Conservation (phyloP, 2,888 invertebrate genomes). For the Tetrapedia diversipes region DNA sequence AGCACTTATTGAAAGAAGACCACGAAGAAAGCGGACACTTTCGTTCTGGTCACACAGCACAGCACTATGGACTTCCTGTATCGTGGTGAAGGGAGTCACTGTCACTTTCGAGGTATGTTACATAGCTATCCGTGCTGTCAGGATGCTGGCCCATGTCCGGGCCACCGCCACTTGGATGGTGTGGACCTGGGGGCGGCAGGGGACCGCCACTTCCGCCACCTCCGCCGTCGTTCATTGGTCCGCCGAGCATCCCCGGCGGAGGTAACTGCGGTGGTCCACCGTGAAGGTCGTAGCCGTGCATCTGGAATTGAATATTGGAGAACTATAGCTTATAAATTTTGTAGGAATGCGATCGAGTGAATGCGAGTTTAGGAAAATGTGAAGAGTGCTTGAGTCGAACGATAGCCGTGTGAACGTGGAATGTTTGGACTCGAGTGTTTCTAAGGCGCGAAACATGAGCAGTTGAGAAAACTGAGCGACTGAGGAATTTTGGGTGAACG, state of each 20-base stretch:
- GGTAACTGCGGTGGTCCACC: constrained; percentile 79
- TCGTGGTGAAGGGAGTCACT: constrained; percentile 85
- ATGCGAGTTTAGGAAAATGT: too few relatives aligned
- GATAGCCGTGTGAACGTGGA: too few relatives aligned
- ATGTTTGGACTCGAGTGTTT: too few relatives aligned
- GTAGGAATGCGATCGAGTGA: too few relatives aligned
- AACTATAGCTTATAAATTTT: too few relatives aligned
- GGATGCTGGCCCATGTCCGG: constrained; percentile 89
- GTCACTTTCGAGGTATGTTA: constrained; percentile 96
- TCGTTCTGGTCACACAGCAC: constrained; percentile 56
- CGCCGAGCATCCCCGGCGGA: constrained; percentile 80
- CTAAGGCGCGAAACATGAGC: too few relatives aligned
- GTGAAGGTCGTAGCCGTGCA: constrained; percentile 94
- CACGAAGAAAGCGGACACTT: constrained; percentile 59
- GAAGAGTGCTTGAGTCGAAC: too few relatives aligned
- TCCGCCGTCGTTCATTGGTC: constrained; percentile 79
- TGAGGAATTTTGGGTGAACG: too few relatives aligned
- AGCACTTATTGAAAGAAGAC: constrained; percentile 51
- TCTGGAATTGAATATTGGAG: constrained; percentile 85
- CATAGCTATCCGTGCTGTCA: constrained; percentile 94
- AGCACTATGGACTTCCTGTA: constrained; percentile 85
- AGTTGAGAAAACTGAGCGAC: too few relatives aligned
- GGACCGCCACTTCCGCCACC: constrained; percentile 77
- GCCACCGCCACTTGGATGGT: constrained; percentile 75
- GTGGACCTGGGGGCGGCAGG: constrained; percentile 76